Base-by-base conservation (phyloP, 2,113 vertebrate genomes). In the Chloropsis cyanopogon region DNA sequence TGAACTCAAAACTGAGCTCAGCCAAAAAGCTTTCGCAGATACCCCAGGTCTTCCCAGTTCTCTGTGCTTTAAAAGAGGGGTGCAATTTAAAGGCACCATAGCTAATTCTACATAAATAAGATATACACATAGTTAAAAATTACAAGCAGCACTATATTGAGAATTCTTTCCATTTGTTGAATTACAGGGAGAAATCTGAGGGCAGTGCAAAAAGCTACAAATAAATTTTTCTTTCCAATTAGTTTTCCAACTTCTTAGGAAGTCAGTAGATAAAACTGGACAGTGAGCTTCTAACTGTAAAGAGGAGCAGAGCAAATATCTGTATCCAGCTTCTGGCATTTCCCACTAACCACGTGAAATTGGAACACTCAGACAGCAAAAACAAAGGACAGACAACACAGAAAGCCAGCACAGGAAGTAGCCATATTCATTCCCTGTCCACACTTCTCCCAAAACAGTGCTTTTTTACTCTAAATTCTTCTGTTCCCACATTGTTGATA, bases 291-390 rank as follows among this genome's bases (percentile, higher is more conserved):
- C 16, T 54, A 52, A 33, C 12, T 61, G 22, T 39, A 47, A 50
- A 50, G 31, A 26, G 54, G 13, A 75, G 35, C 20, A 53, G 21
- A 71, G 60, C 18, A 81, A 14, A 23, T 19, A 76, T 0, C 24
- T n/a, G 7, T 35, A 53, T 16, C 13, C 37, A 78, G 49, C n/a
- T 88, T 63, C 44, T 72, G 54, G 39, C 25, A 65, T 75, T 64
- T 53, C 59, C 57, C 12, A 47, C 25, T 47, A n/a, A 54, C 29
- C 0, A 2, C 0, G 0, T 25, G 25, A 53, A 28, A 12, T 31
- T 72, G 26, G 41, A 92, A 66, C 8, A 7, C 4, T 29, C 4
- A 2, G 68, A 68, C n/a, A 42, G n/a, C 12, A 84, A 68, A 88
- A 64, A 35, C 5, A 75, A 59, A 78, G 63, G 81, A 47, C 14